phyloP scores from a whole-genome alignment of 2,888 invertebrate genomes.

The Pandemis cinnamomeana region DNA sequence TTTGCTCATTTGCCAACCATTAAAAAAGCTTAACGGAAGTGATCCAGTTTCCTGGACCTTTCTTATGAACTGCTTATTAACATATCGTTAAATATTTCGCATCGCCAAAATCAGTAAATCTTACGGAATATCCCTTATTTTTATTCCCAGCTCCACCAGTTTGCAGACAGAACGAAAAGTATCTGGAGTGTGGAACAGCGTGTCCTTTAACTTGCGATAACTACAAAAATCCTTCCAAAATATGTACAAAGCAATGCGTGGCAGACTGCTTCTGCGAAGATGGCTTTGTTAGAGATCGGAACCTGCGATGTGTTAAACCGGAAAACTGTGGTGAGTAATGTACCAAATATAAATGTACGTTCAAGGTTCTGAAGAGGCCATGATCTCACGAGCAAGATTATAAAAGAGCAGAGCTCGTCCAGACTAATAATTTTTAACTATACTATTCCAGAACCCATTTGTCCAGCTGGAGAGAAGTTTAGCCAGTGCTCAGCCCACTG shows the following conservation, averaged over 20 bases:
- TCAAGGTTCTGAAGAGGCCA: too few species aligned
- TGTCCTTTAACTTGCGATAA: slow-evolving; percentile 37
- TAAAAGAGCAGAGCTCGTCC: too few species aligned
- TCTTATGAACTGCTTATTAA: too few species aligned
- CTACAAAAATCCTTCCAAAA: slow-evolving; percentile 18
- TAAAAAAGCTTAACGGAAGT: too few species aligned
- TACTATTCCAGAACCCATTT: slow-evolving; percentile 32
- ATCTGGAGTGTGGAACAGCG: slow-evolving; percentile 28
- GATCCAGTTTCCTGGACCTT: too few species aligned
- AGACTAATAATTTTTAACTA: neutral
- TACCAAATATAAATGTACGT: too few species aligned
- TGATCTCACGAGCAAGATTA: too few species aligned
- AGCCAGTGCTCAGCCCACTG: slow-evolving; percentile 40
- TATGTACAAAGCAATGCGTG: slow-evolving; percentile 24
- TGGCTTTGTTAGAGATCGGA: slow-evolving; percentile 24
- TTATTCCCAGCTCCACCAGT: slow-evolving; percentile 15
- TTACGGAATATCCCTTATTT: neutral
- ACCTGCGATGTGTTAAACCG: slow-evolving; percentile 23
- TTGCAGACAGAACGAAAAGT: slow-evolving; percentile 28
- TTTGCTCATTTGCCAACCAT: too few species aligned
- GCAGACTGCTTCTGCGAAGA: slow-evolving; percentile 33
- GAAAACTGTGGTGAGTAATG: slow-evolving; percentile 26
- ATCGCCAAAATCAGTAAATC: too few species aligned
- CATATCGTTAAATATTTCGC: too few species aligned
- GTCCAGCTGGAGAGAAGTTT: slow-evolving; percentile 32